These are phyloP conservation scores for Festucalex cinctus DNA, from an alignment of 2,113 vertebrate species.

Conservation along the genomic window DNA sequence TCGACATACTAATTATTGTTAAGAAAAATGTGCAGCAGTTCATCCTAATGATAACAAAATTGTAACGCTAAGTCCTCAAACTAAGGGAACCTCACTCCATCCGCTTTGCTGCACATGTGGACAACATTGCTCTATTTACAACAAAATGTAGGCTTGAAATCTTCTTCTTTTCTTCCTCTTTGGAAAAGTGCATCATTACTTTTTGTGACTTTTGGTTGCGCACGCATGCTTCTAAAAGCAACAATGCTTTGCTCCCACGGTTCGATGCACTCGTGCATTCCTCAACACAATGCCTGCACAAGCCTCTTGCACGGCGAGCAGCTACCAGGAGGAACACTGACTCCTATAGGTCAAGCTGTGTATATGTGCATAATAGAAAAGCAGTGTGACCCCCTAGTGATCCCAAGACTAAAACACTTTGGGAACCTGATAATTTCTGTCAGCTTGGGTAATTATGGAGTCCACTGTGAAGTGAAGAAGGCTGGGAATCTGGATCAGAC, in stretches of 20 bases:
- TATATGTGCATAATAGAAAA: slow-evolving; percentile 6
- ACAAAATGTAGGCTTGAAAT: not conserved
- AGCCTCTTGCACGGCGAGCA: not conserved
- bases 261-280: slow-evolving; percentile 44
- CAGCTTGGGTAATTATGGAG: slow-evolving; percentile 54
- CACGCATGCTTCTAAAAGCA: not conserved
- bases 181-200: not conserved
- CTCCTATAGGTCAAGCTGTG: slow-evolving; percentile 65
- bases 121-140: not conserved
- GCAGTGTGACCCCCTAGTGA: slow-evolving; percentile 28
- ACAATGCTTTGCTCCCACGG: not conserved
- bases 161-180: not conserved
- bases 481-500: slow-evolving; percentile 56
- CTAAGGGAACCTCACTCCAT: not conserved
- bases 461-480: slow-evolving; percentile 37
- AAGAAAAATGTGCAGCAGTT: not conserved
- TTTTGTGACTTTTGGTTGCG: not conserved
- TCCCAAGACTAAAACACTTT: slow-evolving; percentile 37
- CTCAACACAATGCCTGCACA: slow-evolving; percentile 11
- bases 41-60: not conserved
- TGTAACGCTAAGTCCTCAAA: not conserved
- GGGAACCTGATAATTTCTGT: slow-evolving; percentile 68
- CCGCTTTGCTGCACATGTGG: not conserved
- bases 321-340: slow-evolving; percentile 61
- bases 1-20: not conserved